These are phyloP conservation scores for Sturnira hondurensis DNA, from an alignment of 2,113 vertebrate genomes.

Conservation along the genomic window DNA sequence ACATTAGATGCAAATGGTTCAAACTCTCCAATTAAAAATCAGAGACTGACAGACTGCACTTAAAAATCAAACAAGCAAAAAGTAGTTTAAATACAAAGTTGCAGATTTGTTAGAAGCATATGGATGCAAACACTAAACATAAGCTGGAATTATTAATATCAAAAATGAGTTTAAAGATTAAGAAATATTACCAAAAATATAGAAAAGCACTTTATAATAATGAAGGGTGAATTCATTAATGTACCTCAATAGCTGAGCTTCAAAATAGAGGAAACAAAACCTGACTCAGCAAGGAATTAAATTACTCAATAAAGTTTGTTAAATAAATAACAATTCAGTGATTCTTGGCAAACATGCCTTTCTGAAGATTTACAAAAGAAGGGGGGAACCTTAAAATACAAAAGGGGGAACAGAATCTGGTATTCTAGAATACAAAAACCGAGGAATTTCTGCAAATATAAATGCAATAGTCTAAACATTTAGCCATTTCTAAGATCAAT, in stretches of 20 bases:
- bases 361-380: background rate
- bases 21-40: background rate
- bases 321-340: background rate
- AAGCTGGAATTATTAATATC: background rate
- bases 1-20: background rate
- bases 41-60: background rate
- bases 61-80: background rate
- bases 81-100: background rate
- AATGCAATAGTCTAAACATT: background rate
- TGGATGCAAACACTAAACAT: background rate
- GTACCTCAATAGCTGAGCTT: background rate
- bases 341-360: background rate
- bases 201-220: background rate
- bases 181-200: background rate
- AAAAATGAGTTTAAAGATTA: background rate
- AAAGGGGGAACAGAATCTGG: background rate
- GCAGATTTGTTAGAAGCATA: background rate
- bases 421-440: background rate
- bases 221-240: background rate
- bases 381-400: background rate
- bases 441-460: conserved; percentile 6
- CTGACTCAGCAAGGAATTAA: background rate
- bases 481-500: background rate
- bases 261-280: background rate
- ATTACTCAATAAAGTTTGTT: background rate